phyloP scores from a whole-genome alignment of 2,797 vertebrate species.

The Eutrigla gurnardus region DNA sequence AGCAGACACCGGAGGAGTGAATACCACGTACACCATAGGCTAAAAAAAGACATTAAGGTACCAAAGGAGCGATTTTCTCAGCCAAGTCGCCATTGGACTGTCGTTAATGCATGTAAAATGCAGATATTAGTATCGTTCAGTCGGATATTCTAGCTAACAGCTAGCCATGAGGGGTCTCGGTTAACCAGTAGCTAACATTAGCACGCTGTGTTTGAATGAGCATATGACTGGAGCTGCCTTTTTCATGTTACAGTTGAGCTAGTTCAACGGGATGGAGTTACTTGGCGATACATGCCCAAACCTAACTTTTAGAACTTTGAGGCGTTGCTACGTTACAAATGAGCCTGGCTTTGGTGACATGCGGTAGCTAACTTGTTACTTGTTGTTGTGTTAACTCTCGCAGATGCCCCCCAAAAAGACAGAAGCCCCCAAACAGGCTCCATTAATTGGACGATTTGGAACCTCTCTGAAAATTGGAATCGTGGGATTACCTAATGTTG shows the following conservation, averaged over 20 bases:
- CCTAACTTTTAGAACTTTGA: not conserved
- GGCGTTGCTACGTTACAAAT: not conserved
- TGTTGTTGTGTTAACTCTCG: slow-evolving; percentile 45
- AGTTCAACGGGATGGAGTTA: not conserved
- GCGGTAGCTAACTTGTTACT: slow-evolving; percentile 18
- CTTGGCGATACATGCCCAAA: not conserved
- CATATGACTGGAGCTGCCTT: slow-evolving; percentile 23
- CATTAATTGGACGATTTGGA: slow-evolving; percentile 96
- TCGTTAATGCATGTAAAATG: not conserved
- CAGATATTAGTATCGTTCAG: not conserved
- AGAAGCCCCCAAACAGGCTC: slow-evolving; percentile 90
- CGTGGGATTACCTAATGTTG: slow-evolving; percentile 97
- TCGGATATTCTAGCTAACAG: not conserved
- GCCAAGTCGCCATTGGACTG: fast-evolving
- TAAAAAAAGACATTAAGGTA: slow-evolving; percentile 59
- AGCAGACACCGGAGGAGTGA: slow-evolving; percentile 16
- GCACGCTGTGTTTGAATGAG: slow-evolving; percentile 76
- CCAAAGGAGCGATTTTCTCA: fast-evolving
- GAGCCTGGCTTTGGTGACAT: not conserved
- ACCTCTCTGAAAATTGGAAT: slow-evolving; percentile 98
- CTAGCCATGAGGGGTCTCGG: slow-evolving; percentile 29
- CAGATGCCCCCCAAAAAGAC: slow-evolving; percentile 98
- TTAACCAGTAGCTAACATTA: slow-evolving; percentile 63
- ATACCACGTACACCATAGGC: slow-evolving; percentile 42
- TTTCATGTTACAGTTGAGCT: slow-evolving; percentile 54